Base-by-base conservation (phyloP, 2,113 vertebrate species). In the Crotalus tigris region DNA sequence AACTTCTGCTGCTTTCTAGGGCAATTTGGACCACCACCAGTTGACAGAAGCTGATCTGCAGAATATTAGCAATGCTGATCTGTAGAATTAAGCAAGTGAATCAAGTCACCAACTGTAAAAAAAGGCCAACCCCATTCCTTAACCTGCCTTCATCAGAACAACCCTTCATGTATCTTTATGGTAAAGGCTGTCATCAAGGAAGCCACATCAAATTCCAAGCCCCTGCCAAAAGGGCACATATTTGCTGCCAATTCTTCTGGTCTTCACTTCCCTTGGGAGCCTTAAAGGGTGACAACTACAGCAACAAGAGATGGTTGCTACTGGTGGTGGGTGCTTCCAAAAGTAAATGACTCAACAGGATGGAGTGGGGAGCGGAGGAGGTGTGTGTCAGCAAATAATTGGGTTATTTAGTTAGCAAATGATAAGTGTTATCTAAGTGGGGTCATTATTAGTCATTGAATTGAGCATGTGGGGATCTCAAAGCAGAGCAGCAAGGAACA, bases 361-460 rank as follows among this genome's bases (percentile, higher is more conserved):
- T 3, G 26, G 53, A 39, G 91, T 24, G 54, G 51, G 54, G 2
- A 24, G 81, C 13, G 26, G 55, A 24, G 44, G 75, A n/a, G 85
- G 91, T 24, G 57, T 61, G 54, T 92, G 85, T 88, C 59, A 61
- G 46, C 91, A 92, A 88, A 49, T 92, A 51, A 64, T 69, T 69
- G 49, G 85, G 44, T n/a, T 92, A 53, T 53, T 87, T 26, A 64
- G 46, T 53, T 64, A 39, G 86, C 58, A 88, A 54, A 51, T 39
- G 86, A 88, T 44, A 54, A 11, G 46, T 54, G 57, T 88, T 33
- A 92, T 29, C 33, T 39, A 64, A 29, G n/a, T n/a, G 21, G 91
- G 86, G 49, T 69, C 46, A 33, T 87, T 64, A 26, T 87, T 92
- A 90, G 90, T 90, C 90, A 90, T 64, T 4, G 29, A 17, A 85